phyloP scores from a whole-genome alignment of 2,888 invertebrate species.

The Sarcophaga variegata region DNA sequence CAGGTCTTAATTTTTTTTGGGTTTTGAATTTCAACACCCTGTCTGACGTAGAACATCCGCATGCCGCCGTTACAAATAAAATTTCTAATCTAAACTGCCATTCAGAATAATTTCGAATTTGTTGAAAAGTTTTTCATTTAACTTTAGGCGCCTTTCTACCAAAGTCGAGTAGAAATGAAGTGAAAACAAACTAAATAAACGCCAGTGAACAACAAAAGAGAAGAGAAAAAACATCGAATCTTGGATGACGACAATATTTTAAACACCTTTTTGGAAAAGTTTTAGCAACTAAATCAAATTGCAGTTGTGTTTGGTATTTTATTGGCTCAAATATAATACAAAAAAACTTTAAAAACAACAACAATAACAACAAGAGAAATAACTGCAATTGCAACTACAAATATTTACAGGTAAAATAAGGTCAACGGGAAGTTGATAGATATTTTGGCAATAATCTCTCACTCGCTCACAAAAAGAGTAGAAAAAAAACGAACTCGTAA shows the following conservation, averaged over 20 bases:
- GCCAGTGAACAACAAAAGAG: neutral
- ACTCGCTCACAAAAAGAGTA: neutral
- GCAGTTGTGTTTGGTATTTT: conserved; percentile 35
- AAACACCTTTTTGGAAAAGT: conserved; percentile 57
- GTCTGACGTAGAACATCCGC: no score
- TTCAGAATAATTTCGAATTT: no score
- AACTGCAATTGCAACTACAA: neutral
- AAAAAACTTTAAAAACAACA: neutral
- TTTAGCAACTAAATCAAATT: conserved; percentile 55
- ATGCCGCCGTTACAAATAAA: no score
- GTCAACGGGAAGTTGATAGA: conserved; percentile 56
- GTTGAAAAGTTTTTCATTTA: neutral
- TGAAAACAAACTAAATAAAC: neutral
- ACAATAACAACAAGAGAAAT: neutral
- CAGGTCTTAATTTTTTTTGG: no score
- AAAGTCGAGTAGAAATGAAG: neutral
- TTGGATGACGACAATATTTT: conserved; percentile 49
- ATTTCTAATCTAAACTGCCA: no score
- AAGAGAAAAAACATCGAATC: neutral
- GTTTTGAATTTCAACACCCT: no score
- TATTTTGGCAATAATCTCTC: conserved; percentile 53
- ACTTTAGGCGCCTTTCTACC: conserved; percentile 36
- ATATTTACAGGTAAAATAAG: conserved; percentile 57
- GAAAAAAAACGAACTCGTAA: conserved; percentile 15
- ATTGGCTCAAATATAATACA: conserved; percentile 30